Evolutionary conservation across 2,113 vertebrate genomes (phyloP), one percentile per base, ranked within the genome.

Genomic region (Stegostoma tigrinum): DNA sequence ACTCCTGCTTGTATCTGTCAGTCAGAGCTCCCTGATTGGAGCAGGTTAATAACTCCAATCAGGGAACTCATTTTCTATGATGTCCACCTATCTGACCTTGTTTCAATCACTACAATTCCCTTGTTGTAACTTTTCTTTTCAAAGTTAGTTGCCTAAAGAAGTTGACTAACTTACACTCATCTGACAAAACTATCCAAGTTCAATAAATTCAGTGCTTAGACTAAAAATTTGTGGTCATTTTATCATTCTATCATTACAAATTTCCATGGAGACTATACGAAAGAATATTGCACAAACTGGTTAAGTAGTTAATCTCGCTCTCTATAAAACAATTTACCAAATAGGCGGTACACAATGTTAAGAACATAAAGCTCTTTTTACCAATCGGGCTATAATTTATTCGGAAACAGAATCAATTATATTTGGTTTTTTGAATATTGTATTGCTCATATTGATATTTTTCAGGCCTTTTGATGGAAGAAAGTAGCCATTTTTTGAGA

Each of bases 381-480:
- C 14, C 67, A 48, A 30, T 95, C 48, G 70, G 68, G 52, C 52
- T 45, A 45, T 95, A 72, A 45, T 19, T 30, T 12, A 52, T 67
- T 68, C 4, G 67, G 42, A 72, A 45, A 72, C 34, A 48, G 45
- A 48, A 67, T 72, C 94, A 95, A 72, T 95, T 95, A 72, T 95
- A 75, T 27, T 75, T 95, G 68, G 30, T 52, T 72, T 72, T 52
- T 68, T 94, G 93, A 42, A 94, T 42, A 94, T 94, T 70, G 66
- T 67, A 68, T 70, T 42, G 38, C 23, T 45, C 27, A 4, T 75
- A 52, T 95, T 95, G 42, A 70, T 23, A 94, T 94, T 94, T 27
- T 94, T 38, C 72, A 75, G 93, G 93, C 38, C 64, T 70, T 94
- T 48, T 45, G 23, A 24, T 94, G 66, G 45, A 94, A 94, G 10